phyloP scores from a whole-genome alignment of 2,888 invertebrate genomes.

The Lasius fuliginosus region DNA sequence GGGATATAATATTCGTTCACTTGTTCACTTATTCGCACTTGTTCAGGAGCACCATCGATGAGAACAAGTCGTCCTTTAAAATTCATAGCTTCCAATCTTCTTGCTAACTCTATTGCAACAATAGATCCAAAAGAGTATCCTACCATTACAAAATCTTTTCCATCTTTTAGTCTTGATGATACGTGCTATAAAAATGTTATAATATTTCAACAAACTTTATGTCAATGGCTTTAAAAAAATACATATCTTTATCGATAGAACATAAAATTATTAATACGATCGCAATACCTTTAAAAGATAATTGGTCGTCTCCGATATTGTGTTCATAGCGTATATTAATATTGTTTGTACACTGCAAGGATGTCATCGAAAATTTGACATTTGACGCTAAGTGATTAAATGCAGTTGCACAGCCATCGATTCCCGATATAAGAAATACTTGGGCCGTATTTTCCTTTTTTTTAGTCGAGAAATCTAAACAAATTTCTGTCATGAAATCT shows the following conservation, averaged over 20 bases:
- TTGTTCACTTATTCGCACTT: conserved; percentile 89
- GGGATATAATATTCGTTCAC: conserved; percentile 85
- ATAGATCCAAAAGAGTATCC: conserved; percentile 96
- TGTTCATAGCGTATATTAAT: not conserved
- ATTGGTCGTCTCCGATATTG: not conserved
- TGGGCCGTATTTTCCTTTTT: conserved; percentile 68
- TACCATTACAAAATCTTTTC: conserved; percentile 90
- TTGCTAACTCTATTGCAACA: conserved; percentile 92
- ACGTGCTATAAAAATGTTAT: conserved; percentile 87
- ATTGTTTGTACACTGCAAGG: conserved; percentile 71
- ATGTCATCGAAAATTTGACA: conserved; percentile 81
- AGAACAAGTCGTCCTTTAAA: conserved; percentile 89
- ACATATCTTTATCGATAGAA: not conserved
- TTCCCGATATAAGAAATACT: conserved; percentile 84
- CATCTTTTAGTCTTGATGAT: conserved; percentile 73
- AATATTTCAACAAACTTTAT: not conserved
- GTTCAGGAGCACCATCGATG: conserved; percentile 93
- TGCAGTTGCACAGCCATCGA: conserved; percentile 83
- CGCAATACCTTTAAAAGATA: not conserved
- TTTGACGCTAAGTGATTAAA: conserved; percentile 80
- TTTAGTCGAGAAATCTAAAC: conserved; percentile 71
- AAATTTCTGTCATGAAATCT: conserved; percentile 65
- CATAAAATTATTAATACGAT: not conserved
- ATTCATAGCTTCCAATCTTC: conserved; percentile 90
- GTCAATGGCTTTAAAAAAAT: not conserved